Evolutionary conservation across 2,888 invertebrate species (phyloP).

Genomic region (Antheraea assamensis): DNA sequence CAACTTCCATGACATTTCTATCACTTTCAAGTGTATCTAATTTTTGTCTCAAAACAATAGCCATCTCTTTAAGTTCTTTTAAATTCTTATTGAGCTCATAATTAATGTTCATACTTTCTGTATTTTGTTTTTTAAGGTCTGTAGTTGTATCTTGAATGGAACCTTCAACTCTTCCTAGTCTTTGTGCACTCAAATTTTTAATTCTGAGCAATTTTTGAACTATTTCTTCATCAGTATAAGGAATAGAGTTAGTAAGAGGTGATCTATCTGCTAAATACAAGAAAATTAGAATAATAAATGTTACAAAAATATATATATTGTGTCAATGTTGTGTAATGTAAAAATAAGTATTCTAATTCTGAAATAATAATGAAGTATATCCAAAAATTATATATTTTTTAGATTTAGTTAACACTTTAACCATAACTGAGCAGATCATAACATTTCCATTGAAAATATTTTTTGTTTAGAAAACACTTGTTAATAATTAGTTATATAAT

Average conservation of each 20-base stretch:
- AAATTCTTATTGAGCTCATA: conserved; percentile 46
- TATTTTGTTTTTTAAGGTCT: conserved; percentile 21
- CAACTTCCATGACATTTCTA: conserved; percentile 69
- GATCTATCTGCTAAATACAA: conserved; percentile 30
- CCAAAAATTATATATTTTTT: too few species aligned
- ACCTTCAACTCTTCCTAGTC: conserved; percentile 22
- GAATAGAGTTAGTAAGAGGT: conserved; percentile 25
- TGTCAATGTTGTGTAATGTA: conserved; percentile 16
- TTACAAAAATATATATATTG: neutral
- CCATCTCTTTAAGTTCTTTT: conserved; percentile 70
- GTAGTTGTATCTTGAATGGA: conserved; percentile 27
- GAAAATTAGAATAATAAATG: neutral
- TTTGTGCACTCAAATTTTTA: conserved; percentile 40
- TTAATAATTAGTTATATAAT: too few species aligned
- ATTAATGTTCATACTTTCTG: conserved; percentile 24
- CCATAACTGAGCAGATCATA: too few species aligned
- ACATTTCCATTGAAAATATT: too few species aligned
- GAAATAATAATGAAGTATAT: too few species aligned
- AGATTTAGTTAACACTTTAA: too few species aligned
- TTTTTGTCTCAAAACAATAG: conserved; percentile 66
- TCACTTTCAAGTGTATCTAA: conserved; percentile 68
- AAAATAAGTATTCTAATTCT: conserved; percentile 22
- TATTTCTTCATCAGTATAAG: conserved; percentile 40
- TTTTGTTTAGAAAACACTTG: too few species aligned
- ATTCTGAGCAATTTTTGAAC: conserved; percentile 48